Evolutionary conservation across 2,113 vertebrate genomes (phyloP).

Genomic region (Glaucomys volans): DNA sequence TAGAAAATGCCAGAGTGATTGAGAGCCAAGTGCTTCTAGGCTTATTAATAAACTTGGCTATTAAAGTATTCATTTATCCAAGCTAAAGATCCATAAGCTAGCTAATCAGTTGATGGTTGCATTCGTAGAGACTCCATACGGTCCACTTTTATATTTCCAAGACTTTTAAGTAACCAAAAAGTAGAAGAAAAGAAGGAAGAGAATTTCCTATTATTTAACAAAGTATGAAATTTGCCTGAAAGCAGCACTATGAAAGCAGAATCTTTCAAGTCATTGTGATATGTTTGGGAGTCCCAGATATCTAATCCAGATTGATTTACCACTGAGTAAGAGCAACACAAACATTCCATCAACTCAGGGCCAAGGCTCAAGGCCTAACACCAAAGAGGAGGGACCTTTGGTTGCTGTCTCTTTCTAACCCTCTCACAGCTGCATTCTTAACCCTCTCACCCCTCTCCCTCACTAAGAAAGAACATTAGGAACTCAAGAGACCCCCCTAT

Average conservation of each 20-base stretch:
- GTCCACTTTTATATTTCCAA: conserved; percentile 7
- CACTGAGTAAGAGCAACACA: not conserved
- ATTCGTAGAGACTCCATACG: not conserved
- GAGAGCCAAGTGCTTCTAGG: not conserved
- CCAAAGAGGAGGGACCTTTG: not conserved
- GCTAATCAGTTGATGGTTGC: not conserved
- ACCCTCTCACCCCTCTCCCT: not conserved
- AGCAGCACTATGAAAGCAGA: not conserved
- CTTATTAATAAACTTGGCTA: not conserved
- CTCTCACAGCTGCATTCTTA: not conserved
- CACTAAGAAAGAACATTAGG: not conserved
- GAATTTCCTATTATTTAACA: not conserved
- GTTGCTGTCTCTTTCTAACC: not conserved
- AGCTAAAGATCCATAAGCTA: not conserved
- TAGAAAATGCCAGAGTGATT: not conserved
- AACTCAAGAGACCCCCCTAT: conserved; percentile 2
- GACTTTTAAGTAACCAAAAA: conserved; percentile 25
- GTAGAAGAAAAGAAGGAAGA: not conserved
- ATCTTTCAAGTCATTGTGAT: not conserved
- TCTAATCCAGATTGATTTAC: not conserved
- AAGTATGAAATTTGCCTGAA: not conserved
- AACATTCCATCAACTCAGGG: not conserved
- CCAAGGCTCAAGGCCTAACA: not conserved
- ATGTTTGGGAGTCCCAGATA: not conserved
- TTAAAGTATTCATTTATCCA: not conserved